Evolutionary conservation across 1,140 invertebrate species (phyloP).

Genomic region (Eupristina koningsbergeri): DNA sequence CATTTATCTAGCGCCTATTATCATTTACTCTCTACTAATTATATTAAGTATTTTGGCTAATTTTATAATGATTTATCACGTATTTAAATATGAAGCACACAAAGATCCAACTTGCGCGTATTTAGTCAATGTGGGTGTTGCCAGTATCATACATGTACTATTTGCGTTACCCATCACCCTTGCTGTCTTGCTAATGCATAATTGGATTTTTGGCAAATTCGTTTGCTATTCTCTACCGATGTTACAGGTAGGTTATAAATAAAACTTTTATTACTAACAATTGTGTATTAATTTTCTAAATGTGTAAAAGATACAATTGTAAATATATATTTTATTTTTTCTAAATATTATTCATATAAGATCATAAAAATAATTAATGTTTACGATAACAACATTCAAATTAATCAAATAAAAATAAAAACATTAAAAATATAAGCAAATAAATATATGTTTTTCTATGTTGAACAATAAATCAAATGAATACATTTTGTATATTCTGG

Average conservation of each 20-base stretch:
- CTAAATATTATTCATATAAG: too few relatives aligned
- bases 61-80: conserved; percentile 75
- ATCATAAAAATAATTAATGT: too few relatives aligned
- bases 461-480: too few relatives aligned
- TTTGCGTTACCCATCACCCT: conserved; percentile 80
- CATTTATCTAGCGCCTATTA: conserved; percentile 78
- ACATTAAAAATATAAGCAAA: too few relatives aligned
- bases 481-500: too few relatives aligned
- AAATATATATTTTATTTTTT: too few relatives aligned
- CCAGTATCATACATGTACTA: conserved; percentile 80
- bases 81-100: conserved; percentile 76
- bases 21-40: conserved; percentile 77
- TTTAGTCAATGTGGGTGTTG: conserved; percentile 79
- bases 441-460: too few relatives aligned
- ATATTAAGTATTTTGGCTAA: conserved; percentile 76
- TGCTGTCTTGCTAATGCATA: conserved; percentile 80
- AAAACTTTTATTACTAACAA: not conserved
- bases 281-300: too few relatives aligned
- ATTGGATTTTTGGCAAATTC: conserved; percentile 84
- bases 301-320: too few relatives aligned
- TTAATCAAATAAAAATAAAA: too few relatives aligned
- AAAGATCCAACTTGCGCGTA: conserved; percentile 79
- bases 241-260: conserved; percentile 76
- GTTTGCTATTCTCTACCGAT: conserved; percentile 84
- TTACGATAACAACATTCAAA: too few relatives aligned